phyloP scores from a whole-genome alignment of 2,113 vertebrate genomes.

The Heterochromis multidens region DNA sequence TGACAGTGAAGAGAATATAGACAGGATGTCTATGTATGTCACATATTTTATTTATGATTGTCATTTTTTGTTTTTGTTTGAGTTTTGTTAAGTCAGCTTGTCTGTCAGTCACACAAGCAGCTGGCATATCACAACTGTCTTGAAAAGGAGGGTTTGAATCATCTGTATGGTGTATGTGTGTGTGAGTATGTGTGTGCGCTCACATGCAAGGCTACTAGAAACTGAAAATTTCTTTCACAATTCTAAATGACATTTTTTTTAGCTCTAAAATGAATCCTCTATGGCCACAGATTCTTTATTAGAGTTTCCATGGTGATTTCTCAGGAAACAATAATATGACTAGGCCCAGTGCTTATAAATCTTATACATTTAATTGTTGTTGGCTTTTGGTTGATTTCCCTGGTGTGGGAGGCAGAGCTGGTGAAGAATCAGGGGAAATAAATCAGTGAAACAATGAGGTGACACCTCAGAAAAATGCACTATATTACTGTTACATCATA shows the following conservation, averaged over 20 bases:
- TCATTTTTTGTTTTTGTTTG: slow-evolving; percentile 2
- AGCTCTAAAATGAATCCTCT: slow-evolving; percentile 13
- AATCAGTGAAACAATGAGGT: slow-evolving; percentile 45
- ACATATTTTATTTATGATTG: slow-evolving; percentile 17
- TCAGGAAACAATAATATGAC: slow-evolving; percentile 31
- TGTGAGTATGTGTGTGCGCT: neutral
- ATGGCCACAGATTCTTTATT: slow-evolving; percentile 23
- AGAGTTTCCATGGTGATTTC: slow-evolving; percentile 18
- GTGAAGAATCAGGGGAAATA: slow-evolving; percentile 50
- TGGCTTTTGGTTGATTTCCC: slow-evolving; percentile 60
- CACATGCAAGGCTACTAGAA: neutral
- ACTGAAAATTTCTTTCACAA: neutral
- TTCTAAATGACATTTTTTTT: neutral
- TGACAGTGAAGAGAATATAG: neutral
- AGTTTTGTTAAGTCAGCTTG: slow-evolving; percentile 17
- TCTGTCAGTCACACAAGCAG: slow-evolving; percentile 21
- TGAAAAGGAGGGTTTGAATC: neutral
- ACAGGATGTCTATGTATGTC: neutral
- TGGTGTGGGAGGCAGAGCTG: neutral
- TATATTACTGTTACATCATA: slow-evolving; percentile 5
- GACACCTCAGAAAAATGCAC: slow-evolving; percentile 1
- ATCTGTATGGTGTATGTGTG: neutral
- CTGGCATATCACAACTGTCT: slow-evolving; percentile 6
- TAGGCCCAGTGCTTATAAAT: slow-evolving; percentile 44
- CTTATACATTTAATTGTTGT: slow-evolving; percentile 63